Evolutionary conservation across 2,797 vertebrate genomes (phyloP), one percentile per base, ranked within the genome.

Genomic region (Sebastes steindachneri): DNA sequence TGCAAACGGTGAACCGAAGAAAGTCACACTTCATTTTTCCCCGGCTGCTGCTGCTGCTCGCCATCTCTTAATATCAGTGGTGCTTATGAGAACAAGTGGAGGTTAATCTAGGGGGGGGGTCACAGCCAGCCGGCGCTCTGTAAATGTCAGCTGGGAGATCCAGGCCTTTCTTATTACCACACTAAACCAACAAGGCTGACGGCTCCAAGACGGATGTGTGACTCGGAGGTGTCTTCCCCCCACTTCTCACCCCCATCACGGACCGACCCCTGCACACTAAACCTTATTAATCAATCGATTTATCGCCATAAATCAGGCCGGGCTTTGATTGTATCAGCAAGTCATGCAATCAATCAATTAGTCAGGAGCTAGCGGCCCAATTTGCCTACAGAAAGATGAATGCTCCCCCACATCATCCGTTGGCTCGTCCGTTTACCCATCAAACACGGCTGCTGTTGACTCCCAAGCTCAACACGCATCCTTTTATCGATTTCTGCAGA

Each of bases 321-420:
- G 86, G 77, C 89, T 95, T 94, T 94, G 95, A 95, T 94, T 95
- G 87, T 95, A 95, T 96, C 94, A 94, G 93, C 94, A 91, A 94
- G 87, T 92, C 91, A 74, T 28, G 76, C 86, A 54, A 93, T 94
- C 94, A 94, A 94, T 95, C 94, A 95, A 94, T 95, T 94, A 95
- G 90, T 85, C 83, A 14, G 82, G 86, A 85, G 86, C 92, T 86
- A 33, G 92, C 87, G 12, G 91, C 89, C 92, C 91, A 91, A 92
- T 94, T 95, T 94, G 89, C 92, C 83, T 91, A 91, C 90, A 93
- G 93, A 94, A 94, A 95, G 94, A 95, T 94, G 89, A 93, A 95
- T 93, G 94, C 81, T 79, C 82, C 84, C 83, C 41, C 79, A 68
- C 88, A 92, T 92, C 92, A 94, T 95, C 92, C 90, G 91, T 93